These are phyloP conservation scores for Lasioglossum lativentre DNA, from an alignment of 2,888 invertebrate genomes.

Conservation along the genomic window DNA sequence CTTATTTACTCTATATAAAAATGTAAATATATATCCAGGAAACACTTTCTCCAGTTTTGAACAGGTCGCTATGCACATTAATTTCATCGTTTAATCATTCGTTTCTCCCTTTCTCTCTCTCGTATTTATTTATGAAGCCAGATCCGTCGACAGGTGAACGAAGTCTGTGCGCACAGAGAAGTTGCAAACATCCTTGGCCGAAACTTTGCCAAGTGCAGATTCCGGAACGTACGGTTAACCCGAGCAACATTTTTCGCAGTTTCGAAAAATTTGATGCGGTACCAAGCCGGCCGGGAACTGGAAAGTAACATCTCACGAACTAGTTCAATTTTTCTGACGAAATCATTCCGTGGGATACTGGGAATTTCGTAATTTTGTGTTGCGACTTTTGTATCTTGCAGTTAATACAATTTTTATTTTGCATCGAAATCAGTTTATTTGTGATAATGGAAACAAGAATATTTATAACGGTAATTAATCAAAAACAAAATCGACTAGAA, in stretches of 20 bases:
- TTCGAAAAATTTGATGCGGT: constrained; percentile 7
- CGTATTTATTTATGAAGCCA: background rate
- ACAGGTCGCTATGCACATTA: background rate
- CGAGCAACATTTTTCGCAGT: constrained; percentile 4
- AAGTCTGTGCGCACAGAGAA: background rate
- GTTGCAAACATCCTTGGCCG: constrained; percentile 20
- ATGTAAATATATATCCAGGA: too few species aligned
- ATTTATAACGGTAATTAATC: too few species aligned
- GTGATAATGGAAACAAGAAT: too few species aligned
- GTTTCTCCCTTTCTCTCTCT: background rate
- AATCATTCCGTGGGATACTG: background rate
- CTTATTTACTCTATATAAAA: too few species aligned
- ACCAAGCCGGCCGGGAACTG: background rate
- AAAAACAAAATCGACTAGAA: too few species aligned
- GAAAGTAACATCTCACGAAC: background rate
- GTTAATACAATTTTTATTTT: background rate
- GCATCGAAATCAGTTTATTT: background rate
- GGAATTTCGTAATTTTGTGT: background rate
- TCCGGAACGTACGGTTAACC: constrained; percentile 2
- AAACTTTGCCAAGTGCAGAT: background rate
- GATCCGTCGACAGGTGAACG: background rate
- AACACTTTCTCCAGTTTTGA: background rate
- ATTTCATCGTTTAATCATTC: constrained; percentile 6
- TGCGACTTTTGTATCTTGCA: background rate
- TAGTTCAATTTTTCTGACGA: background rate